A percentile compares a stretch with the other conserved stretches of the same genome.
These are phyloP conservation scores for Oedothorax gibbosus DNA, from an alignment of 1,140 invertebrate species.

Conservation along the genomic window DNA sequence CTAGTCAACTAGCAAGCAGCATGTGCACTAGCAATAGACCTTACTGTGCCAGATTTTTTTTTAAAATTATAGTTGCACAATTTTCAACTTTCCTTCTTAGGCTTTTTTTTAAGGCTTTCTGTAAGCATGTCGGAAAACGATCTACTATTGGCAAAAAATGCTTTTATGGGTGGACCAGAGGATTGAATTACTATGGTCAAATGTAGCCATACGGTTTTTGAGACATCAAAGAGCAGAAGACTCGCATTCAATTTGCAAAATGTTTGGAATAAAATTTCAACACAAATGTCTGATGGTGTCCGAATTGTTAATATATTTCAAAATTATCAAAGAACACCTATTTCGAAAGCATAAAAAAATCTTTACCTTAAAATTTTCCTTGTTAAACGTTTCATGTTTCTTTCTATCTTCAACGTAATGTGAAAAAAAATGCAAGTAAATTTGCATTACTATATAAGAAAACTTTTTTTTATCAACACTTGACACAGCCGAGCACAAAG, in stretches of 20 bases:
- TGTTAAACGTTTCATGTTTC: slow-evolving; percentile 27
- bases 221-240: neutral
- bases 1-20: too few relatives aligned
- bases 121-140: too few relatives aligned
- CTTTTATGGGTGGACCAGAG: neutral
- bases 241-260: neutral
- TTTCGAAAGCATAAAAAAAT: neutral
- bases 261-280: neutral
- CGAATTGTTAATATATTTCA: neutral
- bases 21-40: too few relatives aligned
- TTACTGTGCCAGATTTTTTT: too few relatives aligned
- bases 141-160: neutral
- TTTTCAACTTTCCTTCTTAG: too few relatives aligned
- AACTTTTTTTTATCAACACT: slow-evolving; percentile 39
- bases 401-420: slow-evolving; percentile 38
- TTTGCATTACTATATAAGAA: slow-evolving; percentile 22
- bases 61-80: too few relatives aligned
- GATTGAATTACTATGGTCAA: neutral
- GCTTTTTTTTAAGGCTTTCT: too few relatives aligned
- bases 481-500: slow-evolving; percentile 13
- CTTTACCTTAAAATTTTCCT: slow-evolving; percentile 46
- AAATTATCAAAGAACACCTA: neutral
- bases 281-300: neutral
- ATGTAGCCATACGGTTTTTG: too few relatives aligned
- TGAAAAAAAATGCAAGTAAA: slow-evolving; percentile 42